Percentiles rank a stretch among this genome's conserved stretches.
phyloP scores from a whole-genome alignment of 1,140 invertebrate species.

The Drosophila mayri region DNA sequence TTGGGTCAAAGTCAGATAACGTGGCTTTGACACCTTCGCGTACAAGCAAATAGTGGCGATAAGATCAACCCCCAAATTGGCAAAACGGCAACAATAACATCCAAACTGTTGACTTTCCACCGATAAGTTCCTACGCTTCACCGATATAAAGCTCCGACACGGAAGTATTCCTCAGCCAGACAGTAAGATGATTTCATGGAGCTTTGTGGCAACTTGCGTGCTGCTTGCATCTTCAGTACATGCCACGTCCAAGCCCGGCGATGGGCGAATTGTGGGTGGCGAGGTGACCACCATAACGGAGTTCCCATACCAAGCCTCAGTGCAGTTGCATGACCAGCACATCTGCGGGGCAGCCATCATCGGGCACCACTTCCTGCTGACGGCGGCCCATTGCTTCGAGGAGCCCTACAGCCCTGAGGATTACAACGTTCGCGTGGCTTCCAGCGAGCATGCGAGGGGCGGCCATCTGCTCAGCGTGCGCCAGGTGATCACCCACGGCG shows the following conservation, averaged over 20 bases:
- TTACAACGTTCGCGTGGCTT: conserved; percentile 67
- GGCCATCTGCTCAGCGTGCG: conserved; percentile 65
- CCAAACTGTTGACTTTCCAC: conserved; percentile 49
- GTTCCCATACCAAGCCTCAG: conserved; percentile 80
- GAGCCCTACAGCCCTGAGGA: conserved; percentile 37
- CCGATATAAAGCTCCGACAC: conserved; percentile 50
- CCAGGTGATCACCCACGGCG: conserved; percentile 67
- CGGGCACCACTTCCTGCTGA: conserved; percentile 86
- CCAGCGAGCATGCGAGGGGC: conserved; percentile 58
- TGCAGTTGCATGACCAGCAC: conserved; percentile 64
- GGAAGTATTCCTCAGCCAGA: conserved; percentile 16
- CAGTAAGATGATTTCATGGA: conserved; percentile 28
- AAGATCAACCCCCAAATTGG: conserved; percentile 45
- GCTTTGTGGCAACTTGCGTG: neutral
- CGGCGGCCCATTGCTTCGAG: conserved; percentile 87
- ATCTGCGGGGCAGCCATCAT: conserved; percentile 87
- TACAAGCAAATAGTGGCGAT: conserved; percentile 58
- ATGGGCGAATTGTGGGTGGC: conserved; percentile 82
- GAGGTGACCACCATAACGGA: conserved; percentile 55
- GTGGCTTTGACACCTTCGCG: conserved; percentile 42
- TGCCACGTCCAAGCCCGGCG: conserved; percentile 35
- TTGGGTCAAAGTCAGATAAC: conserved; percentile 71
- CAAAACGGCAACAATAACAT: conserved; percentile 27
- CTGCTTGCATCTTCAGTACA: neutral
- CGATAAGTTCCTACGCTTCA: conserved; percentile 45